Percentiles rank a stretch among this genome's conserved stretches.
phyloP scores from a whole-genome alignment of 2,797 vertebrate genomes.

The Zonotrichia albicollis region DNA sequence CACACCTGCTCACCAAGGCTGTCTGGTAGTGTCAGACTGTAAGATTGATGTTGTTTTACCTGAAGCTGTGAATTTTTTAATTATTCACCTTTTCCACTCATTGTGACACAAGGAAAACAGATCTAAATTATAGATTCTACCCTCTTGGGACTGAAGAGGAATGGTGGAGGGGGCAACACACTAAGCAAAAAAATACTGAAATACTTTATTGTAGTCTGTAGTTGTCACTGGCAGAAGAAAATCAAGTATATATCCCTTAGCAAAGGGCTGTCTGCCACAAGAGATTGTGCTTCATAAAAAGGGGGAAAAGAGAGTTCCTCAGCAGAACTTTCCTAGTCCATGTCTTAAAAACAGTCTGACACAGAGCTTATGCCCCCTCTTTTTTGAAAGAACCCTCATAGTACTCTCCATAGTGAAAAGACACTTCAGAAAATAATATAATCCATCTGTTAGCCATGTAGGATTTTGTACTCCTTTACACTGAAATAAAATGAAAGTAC shows the following conservation, averaged over 20 bases:
- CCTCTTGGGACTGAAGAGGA: not conserved
- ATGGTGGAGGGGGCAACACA: not conserved
- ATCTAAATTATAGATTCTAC: not conserved
- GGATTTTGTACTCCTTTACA: not conserved
- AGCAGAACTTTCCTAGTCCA: not conserved
- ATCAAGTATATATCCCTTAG: not conserved
- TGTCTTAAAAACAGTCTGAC: not conserved
- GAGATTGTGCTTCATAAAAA: not conserved
- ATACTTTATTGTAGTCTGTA: not conserved
- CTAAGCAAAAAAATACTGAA: not conserved
- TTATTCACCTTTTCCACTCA: constrained; percentile 37
- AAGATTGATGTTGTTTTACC: constrained; percentile 61
- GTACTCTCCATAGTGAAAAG: not conserved
- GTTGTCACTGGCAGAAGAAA: not conserved
- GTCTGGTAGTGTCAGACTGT: constrained; percentile 29
- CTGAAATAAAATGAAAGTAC: not conserved
- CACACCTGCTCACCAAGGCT: constrained; percentile 30
- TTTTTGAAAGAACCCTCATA: not conserved
- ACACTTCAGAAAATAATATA: not conserved
- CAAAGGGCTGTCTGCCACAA: not conserved
- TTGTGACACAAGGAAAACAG: constrained; percentile 4
- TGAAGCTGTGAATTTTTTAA: constrained; percentile 57
- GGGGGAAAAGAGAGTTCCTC: not conserved
- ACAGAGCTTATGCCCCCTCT: not conserved
- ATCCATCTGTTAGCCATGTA: not conserved